Evolutionary conservation across 2,113 vertebrate genomes (phyloP).

Genomic region (Tyto alba): DNA sequence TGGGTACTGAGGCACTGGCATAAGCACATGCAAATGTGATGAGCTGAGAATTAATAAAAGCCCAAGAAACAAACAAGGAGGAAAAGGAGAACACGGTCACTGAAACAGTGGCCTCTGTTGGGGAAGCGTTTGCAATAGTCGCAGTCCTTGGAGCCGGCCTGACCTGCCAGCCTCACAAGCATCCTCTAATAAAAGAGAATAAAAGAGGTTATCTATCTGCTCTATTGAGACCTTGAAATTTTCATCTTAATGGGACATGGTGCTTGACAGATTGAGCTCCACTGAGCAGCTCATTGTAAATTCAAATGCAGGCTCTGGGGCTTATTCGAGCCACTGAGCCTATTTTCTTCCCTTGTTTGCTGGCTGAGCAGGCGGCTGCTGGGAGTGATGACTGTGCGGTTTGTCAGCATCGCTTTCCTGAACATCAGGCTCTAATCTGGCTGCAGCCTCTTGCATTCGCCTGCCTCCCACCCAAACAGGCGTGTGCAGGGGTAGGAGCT

Average conservation of each 20-base stretch:
- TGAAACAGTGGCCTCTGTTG: neutral
- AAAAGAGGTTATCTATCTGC: neutral
- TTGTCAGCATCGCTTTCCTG: neutral
- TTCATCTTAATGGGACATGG: conserved; percentile 9
- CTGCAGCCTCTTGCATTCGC: neutral
- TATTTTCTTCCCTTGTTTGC: neutral
- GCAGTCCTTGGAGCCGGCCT: neutral
- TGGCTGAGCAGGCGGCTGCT: neutral
- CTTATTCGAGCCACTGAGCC: neutral
- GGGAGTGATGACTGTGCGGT: neutral
- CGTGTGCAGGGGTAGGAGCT: neutral
- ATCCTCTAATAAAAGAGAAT: neutral
- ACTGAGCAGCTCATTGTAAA: conserved; percentile 18
- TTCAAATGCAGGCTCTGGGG: conserved; percentile 16
- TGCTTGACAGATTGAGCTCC: conserved; percentile 42
- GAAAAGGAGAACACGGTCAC: neutral
- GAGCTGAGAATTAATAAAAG: neutral
- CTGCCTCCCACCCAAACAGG: neutral
- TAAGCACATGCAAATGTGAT: neutral
- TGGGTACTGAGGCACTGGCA: neutral
- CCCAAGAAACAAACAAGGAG: neutral
- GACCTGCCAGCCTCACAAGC: neutral
- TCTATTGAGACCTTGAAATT: conserved; percentile 26
- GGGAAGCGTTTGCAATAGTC: neutral
- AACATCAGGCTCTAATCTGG: neutral